These are phyloP conservation scores for Tragelaphus strepsiceros DNA, from an alignment of 2,113 vertebrate genomes.

Conservation along the genomic window DNA sequence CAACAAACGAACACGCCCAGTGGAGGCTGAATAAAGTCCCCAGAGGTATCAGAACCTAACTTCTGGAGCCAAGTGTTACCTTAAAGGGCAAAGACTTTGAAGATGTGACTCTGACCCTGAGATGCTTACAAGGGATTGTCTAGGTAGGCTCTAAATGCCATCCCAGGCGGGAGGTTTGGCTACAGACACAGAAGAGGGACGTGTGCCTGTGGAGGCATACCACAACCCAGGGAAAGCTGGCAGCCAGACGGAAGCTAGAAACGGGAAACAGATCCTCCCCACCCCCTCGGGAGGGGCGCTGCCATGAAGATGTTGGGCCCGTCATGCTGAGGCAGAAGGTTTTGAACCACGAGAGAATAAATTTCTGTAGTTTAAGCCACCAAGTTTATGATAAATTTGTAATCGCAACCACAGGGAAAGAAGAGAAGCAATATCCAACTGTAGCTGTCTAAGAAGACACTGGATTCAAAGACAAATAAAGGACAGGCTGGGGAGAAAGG, in stretches of 20 bases:
- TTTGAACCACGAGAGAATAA: neutral
- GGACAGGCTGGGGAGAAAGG: neutral
- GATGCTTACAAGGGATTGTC: too few species aligned
- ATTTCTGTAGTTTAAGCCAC: neutral
- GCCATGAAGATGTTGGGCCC: neutral
- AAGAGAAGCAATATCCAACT: neutral
- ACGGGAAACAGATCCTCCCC: too few species aligned
- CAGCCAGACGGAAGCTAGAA: too few species aligned
- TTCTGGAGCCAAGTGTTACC: too few species aligned
- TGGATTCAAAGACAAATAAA: neutral
- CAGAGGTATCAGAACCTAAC: neutral
- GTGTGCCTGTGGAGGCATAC: neutral
- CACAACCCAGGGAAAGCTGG: too few species aligned
- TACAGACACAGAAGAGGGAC: neutral
- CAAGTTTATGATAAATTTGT: neutral
- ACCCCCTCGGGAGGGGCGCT: too few species aligned
- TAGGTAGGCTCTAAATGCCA: too few species aligned
- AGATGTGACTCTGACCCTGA: too few species aligned
- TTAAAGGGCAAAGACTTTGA: neutral
- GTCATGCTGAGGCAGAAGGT: neutral
- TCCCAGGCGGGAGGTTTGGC: neutral
- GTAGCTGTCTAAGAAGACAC: neutral
- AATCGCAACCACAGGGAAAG: neutral
- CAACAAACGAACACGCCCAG: too few species aligned
- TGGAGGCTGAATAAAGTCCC: neutral